These are phyloP conservation scores for Neogale vison DNA, from an alignment of 2,113 vertebrate species.

Conservation along the genomic window DNA sequence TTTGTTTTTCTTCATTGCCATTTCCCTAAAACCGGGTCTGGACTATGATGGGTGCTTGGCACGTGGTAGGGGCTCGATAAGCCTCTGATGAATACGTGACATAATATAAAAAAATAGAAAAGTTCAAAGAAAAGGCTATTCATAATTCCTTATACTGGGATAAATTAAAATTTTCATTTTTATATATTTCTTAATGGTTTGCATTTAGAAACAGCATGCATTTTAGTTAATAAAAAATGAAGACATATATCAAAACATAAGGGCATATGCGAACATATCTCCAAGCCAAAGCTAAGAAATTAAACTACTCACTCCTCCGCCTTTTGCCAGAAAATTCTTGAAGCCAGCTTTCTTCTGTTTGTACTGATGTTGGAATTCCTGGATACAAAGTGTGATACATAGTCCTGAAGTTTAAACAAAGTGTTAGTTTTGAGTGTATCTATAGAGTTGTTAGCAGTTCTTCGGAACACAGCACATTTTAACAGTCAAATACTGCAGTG, in stretches of 20 bases:
- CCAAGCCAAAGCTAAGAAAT: background rate
- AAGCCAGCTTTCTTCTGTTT: slow-evolving; percentile 77
- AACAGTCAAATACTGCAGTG: background rate
- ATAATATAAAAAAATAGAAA: background rate
- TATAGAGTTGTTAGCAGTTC: background rate
- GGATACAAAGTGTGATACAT: background rate
- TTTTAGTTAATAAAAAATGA: background rate
- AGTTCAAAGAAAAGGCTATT: background rate
- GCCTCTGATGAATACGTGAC: background rate
- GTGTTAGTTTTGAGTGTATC: background rate
- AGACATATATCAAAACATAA: background rate
- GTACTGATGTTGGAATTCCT: slow-evolving; percentile 33
- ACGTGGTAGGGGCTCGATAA: background rate
- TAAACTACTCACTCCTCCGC: background rate
- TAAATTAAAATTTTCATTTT: background rate
- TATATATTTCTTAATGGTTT: background rate
- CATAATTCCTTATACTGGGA: background rate
- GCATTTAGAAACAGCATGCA: background rate
- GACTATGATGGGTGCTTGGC: background rate
- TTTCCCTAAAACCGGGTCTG: background rate
- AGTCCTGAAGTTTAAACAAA: slow-evolving; percentile 47
- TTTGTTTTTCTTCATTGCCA: background rate
- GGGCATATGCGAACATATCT: background rate
- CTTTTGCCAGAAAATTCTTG: background rate
- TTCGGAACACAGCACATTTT: background rate